Evolutionary conservation across 2,113 vertebrate species (phyloP).

Genomic region (Mellivora capensis): DNA sequence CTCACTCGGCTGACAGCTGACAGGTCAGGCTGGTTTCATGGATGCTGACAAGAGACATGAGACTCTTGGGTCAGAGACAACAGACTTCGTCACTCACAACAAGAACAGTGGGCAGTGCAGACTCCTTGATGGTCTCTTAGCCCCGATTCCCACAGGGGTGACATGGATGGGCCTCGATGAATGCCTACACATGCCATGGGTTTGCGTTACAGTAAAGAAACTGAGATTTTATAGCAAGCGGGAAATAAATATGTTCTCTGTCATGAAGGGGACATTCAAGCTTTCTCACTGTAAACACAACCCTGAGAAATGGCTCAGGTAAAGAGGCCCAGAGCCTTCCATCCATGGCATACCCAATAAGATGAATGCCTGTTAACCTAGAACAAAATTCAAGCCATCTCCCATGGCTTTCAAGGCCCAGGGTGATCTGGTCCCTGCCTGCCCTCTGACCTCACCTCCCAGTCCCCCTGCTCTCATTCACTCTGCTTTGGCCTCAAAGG

Average conservation of each 20-base stretch:
- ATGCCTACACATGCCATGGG: accelerated
- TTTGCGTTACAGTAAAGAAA: not conserved
- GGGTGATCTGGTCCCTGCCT: not conserved
- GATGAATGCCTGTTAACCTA: not conserved
- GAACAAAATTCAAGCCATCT: not conserved
- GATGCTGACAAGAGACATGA: not conserved
- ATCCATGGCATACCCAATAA: accelerated
- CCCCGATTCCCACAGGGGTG: not conserved
- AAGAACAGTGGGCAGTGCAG: not conserved
- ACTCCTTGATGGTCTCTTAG: not conserved
- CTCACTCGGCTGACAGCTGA: not conserved
- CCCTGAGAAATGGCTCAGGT: not conserved
- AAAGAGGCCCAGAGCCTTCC: not conserved
- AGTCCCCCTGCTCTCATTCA: accelerated
- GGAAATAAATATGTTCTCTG: not conserved
- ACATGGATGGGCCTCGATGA: not conserved
- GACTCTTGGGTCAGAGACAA: not conserved
- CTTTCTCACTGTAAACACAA: not conserved
- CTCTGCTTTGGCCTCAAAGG: not conserved
- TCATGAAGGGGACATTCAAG: not conserved
- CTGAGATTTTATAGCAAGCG: not conserved
- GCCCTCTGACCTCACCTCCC: not conserved
- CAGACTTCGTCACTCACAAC: not conserved
- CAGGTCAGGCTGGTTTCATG: not conserved
- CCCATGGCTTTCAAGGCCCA: accelerated